phyloP scores from a whole-genome alignment of 2,888 invertebrate genomes.

The Drosophila melanocephala region DNA sequence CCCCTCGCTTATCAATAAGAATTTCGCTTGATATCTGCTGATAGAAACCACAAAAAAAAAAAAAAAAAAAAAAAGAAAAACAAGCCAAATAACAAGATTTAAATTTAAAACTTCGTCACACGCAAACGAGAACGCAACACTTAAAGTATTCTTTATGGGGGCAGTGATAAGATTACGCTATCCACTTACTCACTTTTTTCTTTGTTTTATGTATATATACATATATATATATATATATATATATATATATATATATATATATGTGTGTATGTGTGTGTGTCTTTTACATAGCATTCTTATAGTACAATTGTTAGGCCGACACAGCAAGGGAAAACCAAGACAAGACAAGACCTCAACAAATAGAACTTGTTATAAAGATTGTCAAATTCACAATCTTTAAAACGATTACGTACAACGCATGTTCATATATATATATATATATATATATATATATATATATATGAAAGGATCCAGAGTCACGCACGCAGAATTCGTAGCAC shows the following conservation, averaged over 20 bases:
- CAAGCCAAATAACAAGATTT: slow-evolving; percentile 23
- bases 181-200: background rate
- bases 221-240: background rate
- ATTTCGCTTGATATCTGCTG: slow-evolving; percentile 44
- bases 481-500: slow-evolving; percentile 25
- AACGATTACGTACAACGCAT: background rate
- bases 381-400: background rate
- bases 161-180: slow-evolving; percentile 34
- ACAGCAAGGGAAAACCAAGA: background rate
- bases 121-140: slow-evolving; percentile 16
- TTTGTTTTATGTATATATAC: slow-evolving; percentile 4
- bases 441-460: background rate
- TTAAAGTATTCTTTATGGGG: background rate
- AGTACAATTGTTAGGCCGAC: background rate
- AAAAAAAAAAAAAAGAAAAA: background rate
- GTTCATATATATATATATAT: background rate
- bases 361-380: background rate
- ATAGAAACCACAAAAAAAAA: slow-evolving; percentile 23
- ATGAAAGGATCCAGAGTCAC: background rate
- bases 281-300: background rate
- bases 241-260: background rate
- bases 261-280: background rate
- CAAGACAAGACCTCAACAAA: background rate
- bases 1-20: slow-evolving; percentile 40
- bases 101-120: slow-evolving; percentile 38